Conservation (phyloP, 2,797 vertebrate genomes). For the Rhabdomys pumilio region DNA sequence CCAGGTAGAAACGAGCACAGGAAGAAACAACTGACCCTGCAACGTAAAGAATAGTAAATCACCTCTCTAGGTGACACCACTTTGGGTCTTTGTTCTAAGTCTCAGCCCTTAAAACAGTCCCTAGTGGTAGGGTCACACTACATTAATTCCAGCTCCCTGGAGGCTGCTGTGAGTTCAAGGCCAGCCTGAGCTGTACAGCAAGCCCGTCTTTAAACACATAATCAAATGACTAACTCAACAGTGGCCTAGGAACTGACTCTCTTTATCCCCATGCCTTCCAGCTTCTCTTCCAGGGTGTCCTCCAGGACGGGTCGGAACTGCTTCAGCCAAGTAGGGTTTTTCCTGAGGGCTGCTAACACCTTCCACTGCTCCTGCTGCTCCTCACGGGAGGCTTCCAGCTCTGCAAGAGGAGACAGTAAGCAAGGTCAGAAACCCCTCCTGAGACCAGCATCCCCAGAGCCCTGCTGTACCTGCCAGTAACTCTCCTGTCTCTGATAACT, state of each 20-base stretch:
- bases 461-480: not conserved
- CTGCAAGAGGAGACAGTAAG: slow-evolving; percentile 71
- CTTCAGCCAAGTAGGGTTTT: slow-evolving; percentile 83
- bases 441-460: not conserved
- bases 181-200: not conserved
- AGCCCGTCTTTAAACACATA: not conserved
- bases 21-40: not conserved
- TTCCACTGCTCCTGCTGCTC: slow-evolving; percentile 67
- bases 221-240: not conserved
- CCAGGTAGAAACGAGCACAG: not conserved
- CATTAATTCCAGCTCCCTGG: not conserved
- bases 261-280: slow-evolving; percentile 87
- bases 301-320: slow-evolving; percentile 85
- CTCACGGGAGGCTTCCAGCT: slow-evolving; percentile 23
- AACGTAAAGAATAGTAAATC: rapidly evolving
- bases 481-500: not conserved
- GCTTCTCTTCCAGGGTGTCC: slow-evolving; percentile 87
- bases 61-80: not conserved
- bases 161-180: not conserved
- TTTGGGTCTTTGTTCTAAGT: not conserved
- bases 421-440: not conserved
- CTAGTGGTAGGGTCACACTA: not conserved
- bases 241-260: slow-evolving; percentile 74
- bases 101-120: rapidly evolving
- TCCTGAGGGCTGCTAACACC: slow-evolving; percentile 78